A percentile compares a stretch with the other conserved stretches of the same genome.
These are phyloP conservation scores for Sebastes oblongus DNA, from an alignment of 2,797 vertebrate species.

Conservation along the genomic window DNA sequence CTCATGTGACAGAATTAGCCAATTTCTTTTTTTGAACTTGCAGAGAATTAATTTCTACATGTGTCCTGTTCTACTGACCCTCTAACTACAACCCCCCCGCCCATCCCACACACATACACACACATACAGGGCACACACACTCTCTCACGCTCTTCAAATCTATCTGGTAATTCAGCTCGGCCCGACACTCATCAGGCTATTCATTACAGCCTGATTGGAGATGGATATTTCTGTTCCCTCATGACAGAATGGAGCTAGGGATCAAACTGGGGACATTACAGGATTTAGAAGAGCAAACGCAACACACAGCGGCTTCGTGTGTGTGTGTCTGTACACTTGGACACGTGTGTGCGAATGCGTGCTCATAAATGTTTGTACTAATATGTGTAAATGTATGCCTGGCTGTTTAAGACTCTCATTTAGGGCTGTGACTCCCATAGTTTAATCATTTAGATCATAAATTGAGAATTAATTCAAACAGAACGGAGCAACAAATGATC, in stretches of 20 bases:
- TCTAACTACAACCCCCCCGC: slow-evolving; percentile 32
- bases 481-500: slow-evolving; percentile 77
- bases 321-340: slow-evolving; percentile 26
- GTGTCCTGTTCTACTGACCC: slow-evolving; percentile 77
- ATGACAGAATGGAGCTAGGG: slow-evolving; percentile 73
- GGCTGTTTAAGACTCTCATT: slow-evolving; percentile 66
- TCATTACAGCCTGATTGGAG: slow-evolving; percentile 81
- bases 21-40: slow-evolving; percentile 68
- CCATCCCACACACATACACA: slow-evolving; percentile 13
- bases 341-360: slow-evolving; percentile 32
- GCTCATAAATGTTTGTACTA: slow-evolving; percentile 65
- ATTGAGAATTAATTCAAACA: slow-evolving; percentile 79
- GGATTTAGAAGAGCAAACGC: slow-evolving; percentile 59
- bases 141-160: slow-evolving; percentile 59
- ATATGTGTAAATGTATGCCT: slow-evolving; percentile 65
- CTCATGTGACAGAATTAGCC: slow-evolving; percentile 75
- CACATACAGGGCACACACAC: slow-evolving; percentile 2
- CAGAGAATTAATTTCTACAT: slow-evolving; percentile 76
- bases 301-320: slow-evolving; percentile 35
- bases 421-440: slow-evolving; percentile 59
- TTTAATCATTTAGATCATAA: slow-evolving; percentile 79
- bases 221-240: slow-evolving; percentile 78
- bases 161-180: slow-evolving; percentile 79
- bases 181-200: slow-evolving; percentile 78
- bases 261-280: slow-evolving; percentile 76